Percentiles rank a stretch among this genome's conserved stretches.
phyloP scores from a whole-genome alignment of 2,113 vertebrate species.

The Elanus axillaris region DNA sequence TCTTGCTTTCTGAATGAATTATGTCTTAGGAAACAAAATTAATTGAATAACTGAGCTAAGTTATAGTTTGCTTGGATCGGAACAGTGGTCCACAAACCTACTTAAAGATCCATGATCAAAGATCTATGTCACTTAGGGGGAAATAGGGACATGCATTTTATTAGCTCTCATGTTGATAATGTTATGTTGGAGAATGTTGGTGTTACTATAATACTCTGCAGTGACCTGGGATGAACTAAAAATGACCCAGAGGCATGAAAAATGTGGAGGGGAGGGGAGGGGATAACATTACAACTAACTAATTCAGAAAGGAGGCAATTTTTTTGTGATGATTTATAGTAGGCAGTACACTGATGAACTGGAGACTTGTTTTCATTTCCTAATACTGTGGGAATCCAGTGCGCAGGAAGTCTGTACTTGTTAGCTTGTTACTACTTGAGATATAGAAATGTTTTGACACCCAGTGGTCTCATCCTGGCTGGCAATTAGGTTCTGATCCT shows the following conservation, averaged over 20 bases:
- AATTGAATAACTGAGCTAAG: neutral
- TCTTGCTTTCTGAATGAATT: neutral
- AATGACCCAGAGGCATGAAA: neutral
- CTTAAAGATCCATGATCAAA: neutral
- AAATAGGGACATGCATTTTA: neutral
- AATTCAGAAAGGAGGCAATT: neutral
- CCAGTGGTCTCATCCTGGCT: neutral
- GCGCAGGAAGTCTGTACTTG: neutral
- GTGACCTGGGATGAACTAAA: neutral
- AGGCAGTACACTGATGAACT: neutral
- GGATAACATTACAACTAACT: neutral
- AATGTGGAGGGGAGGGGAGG: neutral
- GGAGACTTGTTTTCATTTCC: neutral
- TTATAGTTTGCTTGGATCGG: neutral
- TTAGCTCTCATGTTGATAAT: neutral
- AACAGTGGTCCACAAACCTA: neutral
- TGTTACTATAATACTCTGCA: neutral
- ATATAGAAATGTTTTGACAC: neutral
- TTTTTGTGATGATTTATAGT: neutral
- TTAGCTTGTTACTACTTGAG: neutral
- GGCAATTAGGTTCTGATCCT: neutral
- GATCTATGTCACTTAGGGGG: neutral
- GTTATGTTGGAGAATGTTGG: neutral
- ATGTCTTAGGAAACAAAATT: neutral
- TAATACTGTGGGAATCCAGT: neutral